Percentiles rank a stretch among this genome's conserved stretches.
Evolutionary conservation across 37 sponge, comb jelly and placozoan genomes (phyloP).

Genomic region (Mnemiopsis leidyi): DNA sequence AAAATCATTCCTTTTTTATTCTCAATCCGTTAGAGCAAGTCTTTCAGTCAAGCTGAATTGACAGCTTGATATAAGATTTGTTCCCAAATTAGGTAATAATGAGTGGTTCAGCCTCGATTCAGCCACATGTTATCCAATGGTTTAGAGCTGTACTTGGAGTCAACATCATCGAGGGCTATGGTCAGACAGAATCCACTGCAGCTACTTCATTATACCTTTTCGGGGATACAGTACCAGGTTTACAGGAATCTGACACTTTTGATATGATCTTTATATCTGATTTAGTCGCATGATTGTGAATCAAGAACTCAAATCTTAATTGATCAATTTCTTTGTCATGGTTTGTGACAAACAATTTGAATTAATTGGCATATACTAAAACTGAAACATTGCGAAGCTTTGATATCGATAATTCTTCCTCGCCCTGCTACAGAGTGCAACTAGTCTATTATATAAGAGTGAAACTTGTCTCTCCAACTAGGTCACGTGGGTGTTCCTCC

Average conservation of each 20-base stretch:
- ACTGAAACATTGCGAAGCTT: no score
- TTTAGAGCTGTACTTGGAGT: conserved; percentile 39
- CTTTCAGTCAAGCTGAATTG: neutral
- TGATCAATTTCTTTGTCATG: no score
- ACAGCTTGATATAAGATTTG: neutral
- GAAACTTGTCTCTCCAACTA: neutral
- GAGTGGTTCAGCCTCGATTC: conserved; percentile 53
- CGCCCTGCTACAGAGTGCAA: neutral
- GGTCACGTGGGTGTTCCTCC: conserved; percentile 65
- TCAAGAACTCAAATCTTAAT: no score
- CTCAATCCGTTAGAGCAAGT: no score
- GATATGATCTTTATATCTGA: no score
- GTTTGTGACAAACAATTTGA: no score
- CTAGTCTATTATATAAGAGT: no score
- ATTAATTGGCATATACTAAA: no score
- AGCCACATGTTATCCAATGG: conserved; percentile 21
- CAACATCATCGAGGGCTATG: conserved; percentile 62
- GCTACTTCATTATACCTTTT: conserved; percentile 22
- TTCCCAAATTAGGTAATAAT: conserved; percentile 2
- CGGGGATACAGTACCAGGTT: conserved; percentile 54
- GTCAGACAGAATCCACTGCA: conserved; percentile 54
- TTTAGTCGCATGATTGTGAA: no score
- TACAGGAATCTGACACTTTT: no score
- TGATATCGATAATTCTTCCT: neutral
- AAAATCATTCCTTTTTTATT: no score